Conservation (phyloP, 2,888 invertebrate species). For the Drosophila colorata region DNA sequence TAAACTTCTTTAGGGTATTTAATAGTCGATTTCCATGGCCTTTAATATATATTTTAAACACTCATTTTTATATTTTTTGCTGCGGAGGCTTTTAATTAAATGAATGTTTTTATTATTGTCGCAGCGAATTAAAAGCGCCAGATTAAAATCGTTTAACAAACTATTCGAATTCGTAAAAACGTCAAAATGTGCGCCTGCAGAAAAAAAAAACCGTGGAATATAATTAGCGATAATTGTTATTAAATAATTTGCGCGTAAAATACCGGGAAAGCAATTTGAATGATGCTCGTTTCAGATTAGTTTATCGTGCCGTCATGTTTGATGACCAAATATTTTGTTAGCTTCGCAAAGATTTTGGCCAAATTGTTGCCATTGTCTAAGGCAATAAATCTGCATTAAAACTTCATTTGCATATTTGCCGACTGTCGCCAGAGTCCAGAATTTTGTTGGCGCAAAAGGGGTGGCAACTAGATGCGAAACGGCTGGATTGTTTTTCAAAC, state of each 20-base stretch:
- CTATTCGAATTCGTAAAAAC: conserved; percentile 6
- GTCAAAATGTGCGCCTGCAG: neutral
- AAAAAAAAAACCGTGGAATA: conserved; percentile 23
- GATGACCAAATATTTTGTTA: conserved; percentile 39
- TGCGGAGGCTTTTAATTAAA: conserved; percentile 24
- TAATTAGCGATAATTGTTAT: conserved; percentile 48
- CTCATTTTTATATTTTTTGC: neutral
- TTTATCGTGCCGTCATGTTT: conserved; percentile 22
- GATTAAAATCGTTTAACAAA: conserved; percentile 22
- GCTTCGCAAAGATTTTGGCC: conserved; percentile 15
- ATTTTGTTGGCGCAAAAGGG: no score
- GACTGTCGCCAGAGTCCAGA: conserved; percentile 3
- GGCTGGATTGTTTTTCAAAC: conserved; percentile 4
- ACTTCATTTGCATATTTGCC: conserved; percentile 62
- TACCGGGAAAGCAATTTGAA: conserved; percentile 6
- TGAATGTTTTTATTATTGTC: conserved; percentile 12
- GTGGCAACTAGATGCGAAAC: no score
- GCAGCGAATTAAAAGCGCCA: conserved; percentile 10
- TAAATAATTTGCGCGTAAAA: conserved; percentile 32
- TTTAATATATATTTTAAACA: neutral
- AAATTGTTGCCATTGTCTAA: conserved; percentile 44
- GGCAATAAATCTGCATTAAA: conserved; percentile 75
- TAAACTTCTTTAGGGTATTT: neutral
- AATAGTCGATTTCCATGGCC: neutral
- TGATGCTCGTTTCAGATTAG: conserved; percentile 5